phyloP scores from a whole-genome alignment of 2,797 vertebrate genomes.

The Picus viridis region DNA sequence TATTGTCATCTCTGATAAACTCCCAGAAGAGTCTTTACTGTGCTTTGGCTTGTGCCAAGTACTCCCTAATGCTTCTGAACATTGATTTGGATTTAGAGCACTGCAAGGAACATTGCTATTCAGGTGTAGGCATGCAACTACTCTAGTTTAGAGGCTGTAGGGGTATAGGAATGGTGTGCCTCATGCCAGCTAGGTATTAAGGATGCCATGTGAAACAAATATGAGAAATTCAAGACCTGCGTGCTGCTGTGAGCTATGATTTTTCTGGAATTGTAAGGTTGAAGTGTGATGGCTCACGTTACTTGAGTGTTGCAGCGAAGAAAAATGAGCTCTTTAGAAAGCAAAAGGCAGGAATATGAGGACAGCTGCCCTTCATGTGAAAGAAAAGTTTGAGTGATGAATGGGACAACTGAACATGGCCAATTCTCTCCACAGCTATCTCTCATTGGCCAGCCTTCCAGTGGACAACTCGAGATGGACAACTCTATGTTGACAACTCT shows the following conservation, averaged over 20 bases:
- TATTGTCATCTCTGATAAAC: neutral
- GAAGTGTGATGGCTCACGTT: neutral
- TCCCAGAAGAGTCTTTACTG: neutral
- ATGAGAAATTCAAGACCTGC: neutral
- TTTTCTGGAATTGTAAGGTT: neutral
- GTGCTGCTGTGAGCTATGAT: neutral
- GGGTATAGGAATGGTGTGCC: neutral
- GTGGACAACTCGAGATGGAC: too few species aligned
- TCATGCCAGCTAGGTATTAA: neutral
- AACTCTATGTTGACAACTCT: neutral
- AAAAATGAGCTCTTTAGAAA: neutral
- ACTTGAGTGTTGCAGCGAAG: neutral
- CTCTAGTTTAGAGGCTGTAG: neutral
- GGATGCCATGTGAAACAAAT: neutral
- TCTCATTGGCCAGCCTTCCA: neutral
- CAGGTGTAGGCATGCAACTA: neutral
- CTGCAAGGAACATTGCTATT: neutral
- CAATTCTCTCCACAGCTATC: neutral
- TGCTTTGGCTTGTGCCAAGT: neutral
- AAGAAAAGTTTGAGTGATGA: neutral
- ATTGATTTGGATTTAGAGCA: neutral
- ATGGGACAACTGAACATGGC: neutral
- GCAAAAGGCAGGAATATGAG: neutral
- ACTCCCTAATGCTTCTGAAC: neutral
- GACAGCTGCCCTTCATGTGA: neutral